phyloP scores from a whole-genome alignment of 2,888 invertebrate genomes.

The Rotaria sp. region DNA sequence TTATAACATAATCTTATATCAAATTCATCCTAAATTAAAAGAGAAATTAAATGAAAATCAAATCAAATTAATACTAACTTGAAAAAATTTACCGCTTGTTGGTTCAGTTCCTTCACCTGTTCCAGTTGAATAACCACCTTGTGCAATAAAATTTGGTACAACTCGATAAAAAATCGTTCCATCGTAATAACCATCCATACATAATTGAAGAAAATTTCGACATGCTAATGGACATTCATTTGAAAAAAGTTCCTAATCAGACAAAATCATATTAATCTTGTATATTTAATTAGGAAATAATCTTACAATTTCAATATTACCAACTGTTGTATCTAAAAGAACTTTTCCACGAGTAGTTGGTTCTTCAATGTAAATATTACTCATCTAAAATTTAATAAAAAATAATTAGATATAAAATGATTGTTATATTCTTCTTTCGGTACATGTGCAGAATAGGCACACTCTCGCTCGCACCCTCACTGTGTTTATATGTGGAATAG shows the following conservation, averaged over 20 bases:
- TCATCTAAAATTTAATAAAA: conserved; percentile 63
- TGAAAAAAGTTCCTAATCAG: conserved; percentile 70
- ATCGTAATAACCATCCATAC: conserved; percentile 89
- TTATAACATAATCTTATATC: conserved; percentile 83
- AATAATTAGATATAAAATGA: too few species aligned
- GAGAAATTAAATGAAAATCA: background rate
- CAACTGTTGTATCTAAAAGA: conserved; percentile 78
- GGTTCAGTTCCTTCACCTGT: conserved; percentile 92
- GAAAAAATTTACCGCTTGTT: conserved; percentile 85
- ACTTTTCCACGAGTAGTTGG: conserved; percentile 91
- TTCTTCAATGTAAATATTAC: conserved; percentile 93
- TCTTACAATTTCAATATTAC: conserved; percentile 88
- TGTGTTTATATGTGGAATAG: too few species aligned
- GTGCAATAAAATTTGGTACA: conserved; percentile 85
- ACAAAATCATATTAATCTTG: background rate
- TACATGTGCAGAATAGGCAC: too few species aligned
- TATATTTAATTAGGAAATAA: too few species aligned
- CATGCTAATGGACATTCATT: conserved; percentile 90
- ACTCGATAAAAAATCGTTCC: conserved; percentile 80
- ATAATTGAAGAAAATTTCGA: conserved; percentile 85
- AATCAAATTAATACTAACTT: conserved; percentile 60
- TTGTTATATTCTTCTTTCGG: too few species aligned
- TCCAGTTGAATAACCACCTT: conserved; percentile 91
- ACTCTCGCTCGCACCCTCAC: too few species aligned
- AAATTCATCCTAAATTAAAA: conserved; percentile 69